Conservation (phyloP, 1,140 invertebrate species). For the Diabrotica undecimpunctata region DNA sequence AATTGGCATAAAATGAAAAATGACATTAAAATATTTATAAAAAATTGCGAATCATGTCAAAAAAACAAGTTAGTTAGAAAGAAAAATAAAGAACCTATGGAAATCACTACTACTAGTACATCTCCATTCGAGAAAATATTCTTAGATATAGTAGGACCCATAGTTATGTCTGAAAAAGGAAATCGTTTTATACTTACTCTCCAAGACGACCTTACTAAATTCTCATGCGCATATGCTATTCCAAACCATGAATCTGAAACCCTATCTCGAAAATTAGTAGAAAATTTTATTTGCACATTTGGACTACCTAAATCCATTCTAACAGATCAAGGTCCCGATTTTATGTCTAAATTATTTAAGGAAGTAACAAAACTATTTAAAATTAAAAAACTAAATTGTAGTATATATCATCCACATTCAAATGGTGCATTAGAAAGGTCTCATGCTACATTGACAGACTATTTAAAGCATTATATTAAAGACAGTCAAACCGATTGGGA, state of each 20-base stretch:
- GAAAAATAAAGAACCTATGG: constrained; percentile 30
- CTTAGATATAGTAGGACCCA: no score
- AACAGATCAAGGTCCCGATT: constrained; percentile 41
- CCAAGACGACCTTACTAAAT: constrained; percentile 47
- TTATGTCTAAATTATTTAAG: constrained; percentile 38
- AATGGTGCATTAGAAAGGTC: constrained; percentile 44
- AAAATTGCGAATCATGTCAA: constrained; percentile 41
- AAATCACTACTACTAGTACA: no score
- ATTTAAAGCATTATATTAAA: no score
- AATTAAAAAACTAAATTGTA: constrained; percentile 33
- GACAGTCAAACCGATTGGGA: constrained; percentile 46
- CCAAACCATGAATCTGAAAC: constrained; percentile 43
- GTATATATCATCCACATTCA: constrained; percentile 38
- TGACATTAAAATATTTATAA: constrained; percentile 38
- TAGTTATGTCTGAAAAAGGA: constrained; percentile 31
- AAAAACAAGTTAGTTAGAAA: constrained; percentile 37
- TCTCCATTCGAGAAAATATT: no score
- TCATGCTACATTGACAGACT: constrained; percentile 46
- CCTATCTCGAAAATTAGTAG: constrained; percentile 35
- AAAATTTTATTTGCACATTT: constrained; percentile 35
- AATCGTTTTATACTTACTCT: constrained; percentile 39
- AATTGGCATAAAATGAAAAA: constrained; percentile 39
- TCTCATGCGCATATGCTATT: constrained; percentile 36
- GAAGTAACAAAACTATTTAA: constrained; percentile 36
- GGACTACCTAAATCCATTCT: constrained; percentile 32